These are phyloP conservation scores for Platynereis dumerilii DNA, from an alignment of 2,888 invertebrate species.

Conservation along the genomic window DNA sequence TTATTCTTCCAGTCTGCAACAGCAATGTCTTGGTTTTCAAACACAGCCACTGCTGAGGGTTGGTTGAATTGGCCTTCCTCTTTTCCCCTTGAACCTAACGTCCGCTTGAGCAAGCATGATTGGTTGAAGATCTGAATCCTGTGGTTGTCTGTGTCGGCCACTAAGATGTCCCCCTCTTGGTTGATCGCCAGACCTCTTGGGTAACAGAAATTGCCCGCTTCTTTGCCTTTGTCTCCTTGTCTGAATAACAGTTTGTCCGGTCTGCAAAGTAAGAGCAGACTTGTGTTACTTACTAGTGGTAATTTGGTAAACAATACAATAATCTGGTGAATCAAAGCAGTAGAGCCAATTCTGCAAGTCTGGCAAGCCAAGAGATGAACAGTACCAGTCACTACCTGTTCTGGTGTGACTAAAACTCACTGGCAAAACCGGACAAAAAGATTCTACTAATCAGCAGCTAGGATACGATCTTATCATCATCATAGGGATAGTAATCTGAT, in stretches of 20 bases:
- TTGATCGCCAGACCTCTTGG: constrained; percentile 51
- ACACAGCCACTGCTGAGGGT: constrained; percentile 50
- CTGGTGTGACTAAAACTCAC: too few relatives aligned
- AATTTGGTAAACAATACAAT: too few relatives aligned
- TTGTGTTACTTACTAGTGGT: too few relatives aligned
- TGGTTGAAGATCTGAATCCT: constrained; percentile 42
- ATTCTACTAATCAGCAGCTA: too few relatives aligned
- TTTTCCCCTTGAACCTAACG: constrained; percentile 47
- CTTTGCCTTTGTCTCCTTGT: constrained; percentile 45
- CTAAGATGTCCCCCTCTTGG: constrained; percentile 45
- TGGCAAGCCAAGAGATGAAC: too few relatives aligned
- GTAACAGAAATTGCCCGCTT: constrained; percentile 49
- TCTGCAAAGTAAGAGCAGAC: constrained; percentile 38
- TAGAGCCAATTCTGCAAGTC: too few relatives aligned
- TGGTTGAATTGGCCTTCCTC: constrained; percentile 49
- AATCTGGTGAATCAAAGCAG: too few relatives aligned
- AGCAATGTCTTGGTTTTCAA: constrained; percentile 53
- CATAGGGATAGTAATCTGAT: too few relatives aligned
- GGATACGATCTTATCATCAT: too few relatives aligned
- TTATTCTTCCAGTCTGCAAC: constrained; percentile 56
- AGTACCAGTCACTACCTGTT: too few relatives aligned
- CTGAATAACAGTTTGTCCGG: constrained; percentile 52
- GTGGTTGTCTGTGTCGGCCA: constrained; percentile 57
- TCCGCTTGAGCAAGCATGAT: constrained; percentile 22
- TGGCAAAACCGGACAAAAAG: too few relatives aligned